These are phyloP conservation scores for Xiphophorus couchianus DNA, from an alignment of 2,113 vertebrate genomes.

Conservation along the genomic window DNA sequence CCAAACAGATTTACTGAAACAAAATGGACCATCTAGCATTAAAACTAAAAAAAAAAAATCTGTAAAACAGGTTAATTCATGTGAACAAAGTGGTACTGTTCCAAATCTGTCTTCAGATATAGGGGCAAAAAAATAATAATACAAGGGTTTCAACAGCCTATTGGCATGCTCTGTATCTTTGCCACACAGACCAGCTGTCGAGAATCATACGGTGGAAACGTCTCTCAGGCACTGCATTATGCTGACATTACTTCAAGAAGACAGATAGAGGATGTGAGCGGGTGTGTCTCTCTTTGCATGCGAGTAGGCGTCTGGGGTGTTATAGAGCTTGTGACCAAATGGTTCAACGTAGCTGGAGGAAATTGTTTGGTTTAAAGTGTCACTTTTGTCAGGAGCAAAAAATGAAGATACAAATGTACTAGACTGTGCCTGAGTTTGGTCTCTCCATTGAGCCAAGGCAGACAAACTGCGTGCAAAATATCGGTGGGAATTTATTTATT, in stretches of 20 bases:
- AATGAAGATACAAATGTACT: constrained; percentile 22
- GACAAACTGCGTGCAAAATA: constrained; percentile 2
- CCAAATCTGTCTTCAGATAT: constrained; percentile 70
- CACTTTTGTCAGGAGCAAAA: constrained; percentile 44
- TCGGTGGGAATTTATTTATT: background rate
- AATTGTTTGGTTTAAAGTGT: constrained; percentile 58
- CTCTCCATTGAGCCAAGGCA: constrained; percentile 24
- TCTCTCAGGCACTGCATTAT: constrained; percentile 58
- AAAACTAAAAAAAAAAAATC: constrained; percentile 16
- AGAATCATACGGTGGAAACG: constrained; percentile 44
- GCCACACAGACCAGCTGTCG: constrained; percentile 69
- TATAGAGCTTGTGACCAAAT: constrained; percentile 44
- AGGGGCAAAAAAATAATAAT: constrained; percentile 44
- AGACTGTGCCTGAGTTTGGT: constrained; percentile 18
- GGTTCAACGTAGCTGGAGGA: constrained; percentile 38
- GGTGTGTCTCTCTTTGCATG: constrained; percentile 8
- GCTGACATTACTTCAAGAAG: constrained; percentile 59
- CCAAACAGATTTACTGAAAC: constrained; percentile 56
- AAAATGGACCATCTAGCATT: constrained; percentile 11
- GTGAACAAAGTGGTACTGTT: constrained; percentile 63
- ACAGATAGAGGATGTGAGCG: constrained; percentile 28
- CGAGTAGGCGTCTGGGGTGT: constrained; percentile 36
- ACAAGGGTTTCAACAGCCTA: constrained; percentile 73
- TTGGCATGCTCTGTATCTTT: constrained; percentile 66
- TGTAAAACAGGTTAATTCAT: constrained; percentile 63